Conservation (phyloP, 2,888 invertebrate genomes). For the Gonocerus acuteangulatus region DNA sequence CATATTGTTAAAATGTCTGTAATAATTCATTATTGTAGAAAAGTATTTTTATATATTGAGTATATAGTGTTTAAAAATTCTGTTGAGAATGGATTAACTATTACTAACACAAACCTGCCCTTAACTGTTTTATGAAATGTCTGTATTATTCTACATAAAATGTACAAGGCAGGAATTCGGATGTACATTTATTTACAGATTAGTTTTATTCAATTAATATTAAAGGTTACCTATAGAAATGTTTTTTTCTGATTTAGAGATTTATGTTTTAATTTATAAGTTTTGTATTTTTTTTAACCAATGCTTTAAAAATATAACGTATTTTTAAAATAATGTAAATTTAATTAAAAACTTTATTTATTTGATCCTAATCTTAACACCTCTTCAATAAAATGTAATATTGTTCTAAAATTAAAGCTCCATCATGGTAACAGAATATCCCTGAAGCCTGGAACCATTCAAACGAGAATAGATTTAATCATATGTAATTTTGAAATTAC, state of each 20-base stretch:
- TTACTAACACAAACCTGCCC: not conserved
- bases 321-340: conserved; percentile 5
- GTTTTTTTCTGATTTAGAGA: not conserved
- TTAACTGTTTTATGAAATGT: not conserved
- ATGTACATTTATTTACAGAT: not conserved
- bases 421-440: no score
- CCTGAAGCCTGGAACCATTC: no score
- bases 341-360: not conserved
- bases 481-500: no score
- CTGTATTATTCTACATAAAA: not conserved
- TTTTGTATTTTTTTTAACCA: conserved; percentile 27
- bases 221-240: conserved; percentile 14
- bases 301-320: conserved; percentile 25
- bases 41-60: no score
- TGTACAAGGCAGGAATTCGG: not conserved
- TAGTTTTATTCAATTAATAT: conserved; percentile 13
- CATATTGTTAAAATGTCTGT: no score
- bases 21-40: no score
- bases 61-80: not conserved
- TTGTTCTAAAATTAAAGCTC: no score
- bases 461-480: no score
- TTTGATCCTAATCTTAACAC: no score
- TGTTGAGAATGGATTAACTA: not conserved
- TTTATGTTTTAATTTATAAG: conserved; percentile 18
- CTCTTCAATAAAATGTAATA: no score